phyloP scores from a whole-genome alignment of 2,113 vertebrate species.

The Puffinus mauretanicus region DNA sequence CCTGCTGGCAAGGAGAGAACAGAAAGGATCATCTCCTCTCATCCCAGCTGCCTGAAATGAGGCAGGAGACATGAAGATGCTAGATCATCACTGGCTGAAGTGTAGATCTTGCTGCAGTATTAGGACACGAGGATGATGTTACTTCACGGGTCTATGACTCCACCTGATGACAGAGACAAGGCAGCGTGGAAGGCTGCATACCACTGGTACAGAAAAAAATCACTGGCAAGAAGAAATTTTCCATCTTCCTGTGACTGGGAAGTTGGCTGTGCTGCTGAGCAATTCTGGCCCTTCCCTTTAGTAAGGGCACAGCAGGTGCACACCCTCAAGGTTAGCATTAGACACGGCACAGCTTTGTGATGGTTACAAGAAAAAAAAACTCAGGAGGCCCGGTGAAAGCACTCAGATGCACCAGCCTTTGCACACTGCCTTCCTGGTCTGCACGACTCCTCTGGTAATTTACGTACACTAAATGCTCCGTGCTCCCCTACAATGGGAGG shows the following conservation, averaged over 20 bases:
- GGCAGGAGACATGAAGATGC: background rate
- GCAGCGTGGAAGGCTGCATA: background rate
- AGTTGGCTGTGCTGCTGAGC: background rate
- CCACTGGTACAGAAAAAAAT: background rate
- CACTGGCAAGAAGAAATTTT: background rate
- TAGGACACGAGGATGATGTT: background rate
- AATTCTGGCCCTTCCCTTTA: background rate
- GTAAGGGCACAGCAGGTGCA: background rate
- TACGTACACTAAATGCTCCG: accelerated
- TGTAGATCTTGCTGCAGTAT: background rate
- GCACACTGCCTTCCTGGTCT: background rate
- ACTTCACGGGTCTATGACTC: background rate
- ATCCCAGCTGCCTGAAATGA: background rate
- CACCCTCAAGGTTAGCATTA: background rate
- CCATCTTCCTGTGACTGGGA: background rate
- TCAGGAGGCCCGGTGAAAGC: background rate
- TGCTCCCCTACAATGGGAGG: background rate
- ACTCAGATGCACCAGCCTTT: background rate
- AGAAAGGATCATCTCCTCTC: background rate
- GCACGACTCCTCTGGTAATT: background rate
- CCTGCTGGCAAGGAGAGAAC: background rate
- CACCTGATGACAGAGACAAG: background rate
- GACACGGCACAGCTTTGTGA: background rate
- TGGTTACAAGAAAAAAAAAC: background rate
- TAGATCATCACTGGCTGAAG: background rate